Percentiles rank a stretch among this genome's conserved stretches.
phyloP scores from a whole-genome alignment of 2,888 invertebrate species.

The Willowsia nigromaculata region DNA sequence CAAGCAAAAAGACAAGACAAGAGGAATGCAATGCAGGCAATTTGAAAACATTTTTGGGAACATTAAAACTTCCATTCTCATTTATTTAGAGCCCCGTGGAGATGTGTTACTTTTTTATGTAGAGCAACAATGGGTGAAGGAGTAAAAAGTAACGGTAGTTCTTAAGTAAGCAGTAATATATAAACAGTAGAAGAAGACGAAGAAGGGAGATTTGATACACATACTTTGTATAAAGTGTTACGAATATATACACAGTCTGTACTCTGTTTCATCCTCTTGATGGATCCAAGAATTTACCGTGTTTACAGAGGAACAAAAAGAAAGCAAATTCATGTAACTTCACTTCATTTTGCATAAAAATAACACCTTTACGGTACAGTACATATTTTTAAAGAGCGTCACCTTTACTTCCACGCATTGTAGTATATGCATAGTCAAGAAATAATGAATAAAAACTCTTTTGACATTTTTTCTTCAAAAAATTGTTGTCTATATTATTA shows the following conservation, averaged over 20 bases:
- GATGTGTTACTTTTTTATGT: constrained; percentile 50
- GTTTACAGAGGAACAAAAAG: constrained; percentile 6
- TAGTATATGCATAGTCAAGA: background rate
- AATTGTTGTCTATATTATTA: background rate
- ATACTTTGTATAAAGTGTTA: background rate
- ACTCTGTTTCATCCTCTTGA: constrained; percentile 1
- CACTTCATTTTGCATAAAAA: constrained; percentile 11
- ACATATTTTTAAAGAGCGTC: background rate
- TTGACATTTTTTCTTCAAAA: constrained; percentile 1
- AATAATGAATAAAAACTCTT: constrained; percentile 23
- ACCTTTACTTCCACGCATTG: background rate
- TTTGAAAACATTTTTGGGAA: constrained; percentile 58
- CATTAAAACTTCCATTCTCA: constrained; percentile 68
- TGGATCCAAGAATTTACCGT: constrained; percentile 21
- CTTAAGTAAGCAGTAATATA: background rate
- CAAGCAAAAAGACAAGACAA: constrained; percentile 11
- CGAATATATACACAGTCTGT: background rate
- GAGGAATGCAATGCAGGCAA: constrained; percentile 24
- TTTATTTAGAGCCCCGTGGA: constrained; percentile 65
- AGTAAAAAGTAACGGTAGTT: constrained; percentile 32
- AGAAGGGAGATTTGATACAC: background rate
- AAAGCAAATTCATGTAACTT: constrained; percentile 13
- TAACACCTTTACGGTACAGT: constrained; percentile 1
- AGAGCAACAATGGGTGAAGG: constrained; percentile 44
- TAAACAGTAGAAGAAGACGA: background rate